phyloP scores from a whole-genome alignment of 2,113 vertebrate genomes.

The Mirounga angustirostris region DNA sequence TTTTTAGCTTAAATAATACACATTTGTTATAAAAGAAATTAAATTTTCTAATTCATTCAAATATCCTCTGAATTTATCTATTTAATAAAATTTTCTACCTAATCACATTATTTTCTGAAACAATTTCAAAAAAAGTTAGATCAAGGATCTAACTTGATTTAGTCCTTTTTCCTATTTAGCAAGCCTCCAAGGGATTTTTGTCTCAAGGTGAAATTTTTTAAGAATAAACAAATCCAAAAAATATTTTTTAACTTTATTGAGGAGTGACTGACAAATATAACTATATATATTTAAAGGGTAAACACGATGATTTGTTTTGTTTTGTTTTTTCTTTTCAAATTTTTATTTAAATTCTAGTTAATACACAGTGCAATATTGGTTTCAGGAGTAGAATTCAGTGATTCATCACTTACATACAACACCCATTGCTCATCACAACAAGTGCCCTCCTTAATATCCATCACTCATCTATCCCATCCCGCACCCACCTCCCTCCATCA shows the following conservation, averaged over 20 bases:
- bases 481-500: background rate
- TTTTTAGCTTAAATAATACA: constrained; percentile 64
- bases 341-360: background rate
- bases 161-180: background rate
- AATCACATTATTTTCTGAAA: constrained; percentile 52
- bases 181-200: constrained; percentile 9
- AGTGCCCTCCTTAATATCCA: background rate
- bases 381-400: background rate
- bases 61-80: constrained; percentile 30
- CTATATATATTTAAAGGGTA: background rate
- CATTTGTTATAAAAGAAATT: constrained; percentile 64
- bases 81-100: background rate
- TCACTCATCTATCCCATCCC: background rate
- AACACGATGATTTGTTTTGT: background rate
- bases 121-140: background rate
- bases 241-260: background rate
- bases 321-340: background rate
- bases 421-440: background rate
- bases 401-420: background rate
- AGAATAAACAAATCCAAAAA: constrained; percentile 51
- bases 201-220: constrained; percentile 44
- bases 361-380: background rate
- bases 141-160: background rate
- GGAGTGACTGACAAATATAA: background rate
- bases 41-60: constrained; percentile 47